These are phyloP conservation scores for Pogonomyrmex barbatus DNA, from an alignment of 1,140 invertebrate genomes.

Conservation along the genomic window DNA sequence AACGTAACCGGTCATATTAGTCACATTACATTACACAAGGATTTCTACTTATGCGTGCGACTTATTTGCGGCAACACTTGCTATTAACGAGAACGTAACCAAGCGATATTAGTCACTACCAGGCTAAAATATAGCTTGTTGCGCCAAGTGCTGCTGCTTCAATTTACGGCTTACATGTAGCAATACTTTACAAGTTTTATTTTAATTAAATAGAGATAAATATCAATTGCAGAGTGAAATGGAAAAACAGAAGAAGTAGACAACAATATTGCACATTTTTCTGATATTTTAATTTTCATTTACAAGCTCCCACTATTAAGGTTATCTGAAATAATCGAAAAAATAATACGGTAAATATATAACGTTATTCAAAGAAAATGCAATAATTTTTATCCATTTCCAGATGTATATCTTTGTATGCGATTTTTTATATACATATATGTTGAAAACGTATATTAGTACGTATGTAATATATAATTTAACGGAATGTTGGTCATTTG, in stretches of 20 bases:
- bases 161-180: slow-evolving; percentile 19
- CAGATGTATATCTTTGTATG: neutral
- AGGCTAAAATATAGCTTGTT: slow-evolving; percentile 32
- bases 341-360: slow-evolving; percentile 12
- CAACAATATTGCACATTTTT: neutral
- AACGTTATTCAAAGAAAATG: neutral
- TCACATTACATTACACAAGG: slow-evolving; percentile 37
- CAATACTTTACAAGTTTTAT: slow-evolving; percentile 39
- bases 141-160: slow-evolving; percentile 25
- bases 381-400: neutral
- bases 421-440: neutral
- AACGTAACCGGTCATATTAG: slow-evolving; percentile 39
- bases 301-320: neutral
- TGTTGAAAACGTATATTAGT: neutral
- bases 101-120: slow-evolving; percentile 39
- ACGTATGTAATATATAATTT: neutral
- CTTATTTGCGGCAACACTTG: slow-evolving; percentile 22
- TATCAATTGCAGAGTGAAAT: slow-evolving; percentile 22
- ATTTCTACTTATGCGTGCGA: slow-evolving; percentile 8
- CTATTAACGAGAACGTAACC: slow-evolving; percentile 31
- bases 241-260: neutral
- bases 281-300: neutral
- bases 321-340: slow-evolving; percentile 7
- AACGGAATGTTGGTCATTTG: neutral
- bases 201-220: slow-evolving; percentile 34